Evolutionary conservation across 2,113 vertebrate genomes (phyloP).

Genomic region (Mormoops blainvillei): DNA sequence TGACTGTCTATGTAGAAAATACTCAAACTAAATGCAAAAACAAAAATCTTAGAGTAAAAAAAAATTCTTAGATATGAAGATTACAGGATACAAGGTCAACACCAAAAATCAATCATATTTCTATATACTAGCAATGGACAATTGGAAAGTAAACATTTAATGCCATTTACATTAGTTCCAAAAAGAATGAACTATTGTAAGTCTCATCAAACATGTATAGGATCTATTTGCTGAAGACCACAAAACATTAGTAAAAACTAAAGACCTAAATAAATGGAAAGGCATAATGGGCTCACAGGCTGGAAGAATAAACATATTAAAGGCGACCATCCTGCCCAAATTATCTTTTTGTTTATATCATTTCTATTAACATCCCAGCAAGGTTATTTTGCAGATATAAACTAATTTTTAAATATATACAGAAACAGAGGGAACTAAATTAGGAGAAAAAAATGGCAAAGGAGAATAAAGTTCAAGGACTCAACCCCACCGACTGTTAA

Average conservation of each 20-base stretch:
- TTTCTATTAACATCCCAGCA: neutral
- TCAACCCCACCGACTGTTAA: neutral
- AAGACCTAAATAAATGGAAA: neutral
- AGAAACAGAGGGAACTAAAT: neutral
- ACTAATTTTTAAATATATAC: neutral
- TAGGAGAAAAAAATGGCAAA: neutral
- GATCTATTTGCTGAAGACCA: neutral
- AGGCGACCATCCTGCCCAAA: neutral
- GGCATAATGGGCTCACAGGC: neutral
- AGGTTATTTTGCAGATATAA: neutral
- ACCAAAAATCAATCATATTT: neutral
- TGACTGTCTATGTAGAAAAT: neutral
- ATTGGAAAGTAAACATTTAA: neutral
- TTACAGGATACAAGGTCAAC: neutral
- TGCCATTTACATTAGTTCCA: neutral
- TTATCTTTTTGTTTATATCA: neutral
- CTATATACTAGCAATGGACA: neutral
- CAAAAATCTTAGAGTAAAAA: neutral
- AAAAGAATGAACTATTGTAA: neutral
- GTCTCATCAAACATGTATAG: neutral
- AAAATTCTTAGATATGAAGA: neutral
- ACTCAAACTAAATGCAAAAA: neutral
- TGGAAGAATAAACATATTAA: neutral
- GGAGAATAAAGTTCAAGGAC: neutral
- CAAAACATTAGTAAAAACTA: neutral